Evolutionary conservation across 2,888 invertebrate genomes (phyloP), one percentile per base, ranked within the genome.

Genomic region (Brachyptera risi): DNA sequence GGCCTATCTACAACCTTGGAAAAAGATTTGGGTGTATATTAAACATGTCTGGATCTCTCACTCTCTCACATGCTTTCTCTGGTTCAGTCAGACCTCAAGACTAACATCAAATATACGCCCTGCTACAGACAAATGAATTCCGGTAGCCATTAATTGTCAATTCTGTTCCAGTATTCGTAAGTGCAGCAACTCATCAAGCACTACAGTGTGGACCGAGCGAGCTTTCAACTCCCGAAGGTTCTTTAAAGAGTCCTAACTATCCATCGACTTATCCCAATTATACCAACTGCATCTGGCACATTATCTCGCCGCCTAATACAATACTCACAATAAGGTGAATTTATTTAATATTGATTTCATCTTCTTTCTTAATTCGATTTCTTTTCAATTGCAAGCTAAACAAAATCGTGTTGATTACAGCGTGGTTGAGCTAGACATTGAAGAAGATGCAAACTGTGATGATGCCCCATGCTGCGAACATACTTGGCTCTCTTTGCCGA

Each of bases 261-360:
- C 71, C 71, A 24, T 31, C 51, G 13, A 58, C 64, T 1, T 68
- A 68, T 50, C 68, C 68, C 13, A 65, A 66, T 37, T 60, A 66
- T 42, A 68, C 68, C 2, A 68, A 66, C 49, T 71, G 71, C 58
- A 65, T 66, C 17, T 71, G 71, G 71, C 65, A 64, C 26, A 69
- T 71, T 57, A 59, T 67, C 17, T 65, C 67, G 26, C 68, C 69
- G 47, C 65, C 68, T n/a, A 61, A 65, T 21, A 61, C 67, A 54
- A 56, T 65, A 31, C 62, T 70, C 13, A 68, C 67, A 21, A 62
- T 71, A 21, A 65, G 66, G 71, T 71, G 63, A 31, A 7, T 31
- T 31, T 31, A 31, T 31, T 23, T 13, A 38, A 27, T 26, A 27
- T 15, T 3, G 31, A 26, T 11, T 7, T 31, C 11, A 31, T 31